A percentile compares a stretch with the other conserved stretches of the same genome.
Evolutionary conservation across 2,888 invertebrate genomes (phyloP).

Genomic region (Pollenia angustigena): DNA sequence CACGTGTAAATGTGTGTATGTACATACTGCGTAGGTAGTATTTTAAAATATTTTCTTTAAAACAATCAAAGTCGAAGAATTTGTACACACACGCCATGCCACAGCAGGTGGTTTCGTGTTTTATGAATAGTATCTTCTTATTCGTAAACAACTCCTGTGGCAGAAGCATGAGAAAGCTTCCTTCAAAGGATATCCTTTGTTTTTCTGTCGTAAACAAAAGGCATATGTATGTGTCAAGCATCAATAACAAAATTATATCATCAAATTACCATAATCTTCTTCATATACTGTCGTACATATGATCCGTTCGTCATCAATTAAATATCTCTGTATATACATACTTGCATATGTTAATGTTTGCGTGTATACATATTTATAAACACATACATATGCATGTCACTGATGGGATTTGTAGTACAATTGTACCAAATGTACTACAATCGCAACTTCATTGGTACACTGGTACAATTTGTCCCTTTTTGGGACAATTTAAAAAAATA

Average conservation of each 20-base stretch:
- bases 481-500: no score
- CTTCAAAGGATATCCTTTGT: slow-evolving; percentile 13
- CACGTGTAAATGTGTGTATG: no score
- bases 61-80: neutral
- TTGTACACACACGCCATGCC: neutral
- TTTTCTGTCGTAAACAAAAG: slow-evolving; percentile 42
- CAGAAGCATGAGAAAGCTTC: neutral
- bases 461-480: no score
- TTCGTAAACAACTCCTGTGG: neutral
- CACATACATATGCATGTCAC: neutral
- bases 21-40: neutral
- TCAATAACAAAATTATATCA: slow-evolving; percentile 73
- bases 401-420: no score
- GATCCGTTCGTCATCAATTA: neutral
- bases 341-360: neutral
- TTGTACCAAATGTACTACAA: no score
- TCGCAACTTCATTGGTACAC: no score
- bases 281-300: slow-evolving; percentile 7
- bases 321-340: neutral
- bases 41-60: slow-evolving; percentile 6
- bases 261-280: slow-evolving; percentile 74
- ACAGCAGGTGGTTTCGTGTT: neutral
- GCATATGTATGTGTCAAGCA: slow-evolving; percentile 52
- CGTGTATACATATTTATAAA: neutral
- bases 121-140: neutral